These are phyloP conservation scores for Melolontha melolontha DNA, from an alignment of 2,888 invertebrate genomes.

Conservation along the genomic window DNA sequence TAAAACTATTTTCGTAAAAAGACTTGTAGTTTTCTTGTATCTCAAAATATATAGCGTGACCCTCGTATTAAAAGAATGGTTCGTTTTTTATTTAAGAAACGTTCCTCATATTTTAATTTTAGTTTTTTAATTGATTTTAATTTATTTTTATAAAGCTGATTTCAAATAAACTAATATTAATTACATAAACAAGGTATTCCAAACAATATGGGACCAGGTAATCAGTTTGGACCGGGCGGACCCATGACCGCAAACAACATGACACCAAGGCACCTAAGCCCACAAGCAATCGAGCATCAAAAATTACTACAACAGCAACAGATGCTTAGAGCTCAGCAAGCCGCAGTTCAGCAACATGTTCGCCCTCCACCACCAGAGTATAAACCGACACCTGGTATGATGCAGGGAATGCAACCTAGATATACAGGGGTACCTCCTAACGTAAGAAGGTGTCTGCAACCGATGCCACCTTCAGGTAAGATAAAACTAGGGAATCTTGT, in stretches of 20 bases:
- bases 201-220: constrained; percentile 49
- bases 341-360: constrained; percentile 60
- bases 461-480: constrained; percentile 77
- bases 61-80: too few relatives aligned
- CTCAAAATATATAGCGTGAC: too few relatives aligned
- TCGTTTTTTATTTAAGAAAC: too few relatives aligned
- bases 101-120: too few relatives aligned
- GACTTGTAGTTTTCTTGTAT: too few relatives aligned
- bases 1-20: too few relatives aligned
- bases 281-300: constrained; percentile 61
- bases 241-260: constrained; percentile 47
- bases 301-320: constrained; percentile 66
- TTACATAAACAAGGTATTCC: constrained; percentile 51
- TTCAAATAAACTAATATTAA: too few relatives aligned
- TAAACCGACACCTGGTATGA: constrained; percentile 74
- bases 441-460: constrained; percentile 73
- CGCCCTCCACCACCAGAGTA: constrained; percentile 90
- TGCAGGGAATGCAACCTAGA: constrained; percentile 60
- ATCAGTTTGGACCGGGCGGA: constrained; percentile 41
- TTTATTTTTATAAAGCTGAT: too few relatives aligned
- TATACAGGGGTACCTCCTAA: constrained; percentile 65
- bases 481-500: constrained; percentile 28
- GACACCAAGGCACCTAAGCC: constrained; percentile 54
- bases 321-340: constrained; percentile 70
- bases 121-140: too few relatives aligned